These are phyloP conservation scores for Scaeva pyrastri DNA, from an alignment of 2,888 invertebrate genomes.

Conservation along the genomic window DNA sequence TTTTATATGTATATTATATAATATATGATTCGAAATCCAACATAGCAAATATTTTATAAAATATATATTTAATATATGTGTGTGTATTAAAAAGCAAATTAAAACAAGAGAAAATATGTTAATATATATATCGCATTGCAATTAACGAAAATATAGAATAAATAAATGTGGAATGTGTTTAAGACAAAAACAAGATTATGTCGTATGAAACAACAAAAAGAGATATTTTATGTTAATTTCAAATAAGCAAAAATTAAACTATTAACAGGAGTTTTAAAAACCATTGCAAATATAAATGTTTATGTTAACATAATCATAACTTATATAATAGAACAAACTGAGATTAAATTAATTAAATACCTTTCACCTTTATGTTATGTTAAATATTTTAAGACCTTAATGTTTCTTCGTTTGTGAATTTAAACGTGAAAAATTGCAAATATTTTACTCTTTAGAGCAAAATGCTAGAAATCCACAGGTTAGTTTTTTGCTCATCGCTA, in stretches of 20 bases:
- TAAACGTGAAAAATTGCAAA: too few species aligned
- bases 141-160: neutral
- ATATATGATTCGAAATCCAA: conserved; percentile 5
- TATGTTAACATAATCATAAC: too few species aligned
- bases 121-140: conserved; percentile 1
- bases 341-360: too few species aligned
- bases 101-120: neutral
- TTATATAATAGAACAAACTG: too few species aligned
- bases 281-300: neutral
- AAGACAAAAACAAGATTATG: neutral
- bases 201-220: neutral
- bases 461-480: too few species aligned
- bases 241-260: neutral
- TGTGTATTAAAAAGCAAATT: neutral
- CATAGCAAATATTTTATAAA: neutral
- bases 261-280: neutral
- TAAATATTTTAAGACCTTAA: too few species aligned
- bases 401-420: too few species aligned
- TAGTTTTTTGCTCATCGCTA: too few species aligned
- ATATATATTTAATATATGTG: too few species aligned
- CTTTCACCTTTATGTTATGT: too few species aligned
- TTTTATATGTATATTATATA: neutral
- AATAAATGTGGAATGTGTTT: neutral
- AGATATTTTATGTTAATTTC: neutral
- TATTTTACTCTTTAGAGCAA: too few species aligned